Conservation (phyloP, 2,888 invertebrate genomes). For the Archips xylosteana region DNA sequence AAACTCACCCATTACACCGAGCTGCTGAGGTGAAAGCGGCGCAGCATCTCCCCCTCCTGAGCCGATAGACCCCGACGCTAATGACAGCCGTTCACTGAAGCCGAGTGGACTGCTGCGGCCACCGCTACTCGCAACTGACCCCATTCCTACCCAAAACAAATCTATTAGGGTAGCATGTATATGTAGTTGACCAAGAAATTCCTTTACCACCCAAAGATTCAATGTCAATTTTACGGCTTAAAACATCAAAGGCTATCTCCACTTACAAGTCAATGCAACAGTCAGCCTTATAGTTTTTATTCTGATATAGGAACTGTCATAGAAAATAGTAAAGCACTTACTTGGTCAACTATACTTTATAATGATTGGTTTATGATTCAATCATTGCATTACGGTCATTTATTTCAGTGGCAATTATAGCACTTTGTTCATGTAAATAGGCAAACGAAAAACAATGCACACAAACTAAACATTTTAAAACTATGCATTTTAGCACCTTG, state of each 20-base stretch:
- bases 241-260: too few species aligned
- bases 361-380: not conserved
- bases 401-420: too few species aligned
- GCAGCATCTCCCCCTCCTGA: constrained; percentile 85
- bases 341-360: not conserved
- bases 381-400: not conserved
- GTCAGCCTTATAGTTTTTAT: too few species aligned
- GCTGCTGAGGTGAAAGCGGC: constrained; percentile 93
- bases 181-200: too few species aligned
- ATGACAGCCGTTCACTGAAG: constrained; percentile 88
- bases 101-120: constrained; percentile 86
- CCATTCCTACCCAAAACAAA: constrained; percentile 73
- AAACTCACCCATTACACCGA: constrained; percentile 94
- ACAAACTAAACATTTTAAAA: too few species aligned
- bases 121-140: constrained; percentile 89
- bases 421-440: not conserved
- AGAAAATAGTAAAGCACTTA: too few species aligned
- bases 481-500: too few species aligned
- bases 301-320: too few species aligned
- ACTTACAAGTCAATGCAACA: too few species aligned
- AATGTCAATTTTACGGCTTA: too few species aligned
- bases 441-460: too few species aligned
- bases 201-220: too few species aligned
- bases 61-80: constrained; percentile 89
- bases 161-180: constrained; percentile 5